These are phyloP conservation scores for Gryon sp. DNA, from an alignment of 1,140 invertebrate genomes.

Conservation along the genomic window DNA sequence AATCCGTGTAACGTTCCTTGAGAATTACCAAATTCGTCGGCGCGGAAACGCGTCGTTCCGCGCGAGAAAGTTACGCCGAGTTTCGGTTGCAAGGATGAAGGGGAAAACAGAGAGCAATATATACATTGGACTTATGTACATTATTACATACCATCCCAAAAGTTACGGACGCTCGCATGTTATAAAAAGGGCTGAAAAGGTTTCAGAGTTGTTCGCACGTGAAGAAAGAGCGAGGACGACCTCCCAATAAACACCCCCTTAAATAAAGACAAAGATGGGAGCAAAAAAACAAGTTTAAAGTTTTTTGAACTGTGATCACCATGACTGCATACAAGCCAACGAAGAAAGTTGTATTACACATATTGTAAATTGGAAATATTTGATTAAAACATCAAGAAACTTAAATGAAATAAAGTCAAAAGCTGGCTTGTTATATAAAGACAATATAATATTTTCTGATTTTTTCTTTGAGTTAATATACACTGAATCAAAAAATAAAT, in stretches of 20 bases:
- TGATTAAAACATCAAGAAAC: too few relatives aligned
- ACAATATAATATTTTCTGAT: too few relatives aligned
- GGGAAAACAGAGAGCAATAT: too few relatives aligned
- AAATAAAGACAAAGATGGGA: slow-evolving; percentile 11
- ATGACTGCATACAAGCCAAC: too few relatives aligned
- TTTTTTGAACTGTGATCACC: too few relatives aligned
- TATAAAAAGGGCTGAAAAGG: slow-evolving; percentile 36
- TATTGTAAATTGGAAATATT: too few relatives aligned
- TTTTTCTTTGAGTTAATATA: too few relatives aligned
- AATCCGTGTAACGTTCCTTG: slow-evolving; percentile 61
- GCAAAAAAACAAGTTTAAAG: too few relatives aligned
- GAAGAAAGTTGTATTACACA: too few relatives aligned
- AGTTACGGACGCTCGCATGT: slow-evolving; percentile 53
- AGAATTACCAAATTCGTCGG: slow-evolving; percentile 64
- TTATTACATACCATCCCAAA: slow-evolving; percentile 58
- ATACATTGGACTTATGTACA: slow-evolving; percentile 64
- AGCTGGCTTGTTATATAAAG: too few relatives aligned
- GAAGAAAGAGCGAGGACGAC: slow-evolving; percentile 7
- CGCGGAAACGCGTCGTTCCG: slow-evolving; percentile 64
- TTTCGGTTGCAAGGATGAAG: slow-evolving; percentile 57
- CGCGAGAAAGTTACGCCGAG: slow-evolving; percentile 63
- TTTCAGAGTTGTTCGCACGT: slow-evolving; percentile 37
- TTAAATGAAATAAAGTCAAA: too few relatives aligned
- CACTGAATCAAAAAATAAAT: too few relatives aligned
- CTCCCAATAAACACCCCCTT: background rate